Conservation (phyloP, 2,113 vertebrate species). For the Diadophis punctatus region DNA sequence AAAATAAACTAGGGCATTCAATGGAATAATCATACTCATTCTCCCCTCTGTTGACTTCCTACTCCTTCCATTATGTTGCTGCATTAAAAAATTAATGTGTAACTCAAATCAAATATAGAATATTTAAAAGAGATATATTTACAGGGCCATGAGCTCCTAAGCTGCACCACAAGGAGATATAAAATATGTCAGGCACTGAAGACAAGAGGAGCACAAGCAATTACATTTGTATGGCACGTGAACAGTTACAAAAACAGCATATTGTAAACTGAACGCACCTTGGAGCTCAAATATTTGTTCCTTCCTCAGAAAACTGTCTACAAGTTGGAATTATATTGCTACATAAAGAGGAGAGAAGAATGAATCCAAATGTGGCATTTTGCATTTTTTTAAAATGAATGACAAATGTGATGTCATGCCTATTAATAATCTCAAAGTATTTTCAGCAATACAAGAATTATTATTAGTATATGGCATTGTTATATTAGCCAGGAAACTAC, state of each 20-base stretch:
- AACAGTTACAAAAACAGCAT: neutral
- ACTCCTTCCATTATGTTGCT: neutral
- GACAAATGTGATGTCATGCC: fast-evolving
- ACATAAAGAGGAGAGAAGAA: neutral
- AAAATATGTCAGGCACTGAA: neutral
- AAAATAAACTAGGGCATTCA: neutral
- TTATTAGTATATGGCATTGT: neutral
- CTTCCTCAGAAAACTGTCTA: fast-evolving
- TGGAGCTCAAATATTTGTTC: neutral
- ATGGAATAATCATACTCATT: neutral
- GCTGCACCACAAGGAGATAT: neutral
- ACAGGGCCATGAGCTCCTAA: neutral
- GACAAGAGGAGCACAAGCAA: neutral
- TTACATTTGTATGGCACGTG: fast-evolving
- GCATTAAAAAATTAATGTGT: conserved; percentile 15
- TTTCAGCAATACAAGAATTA: neutral
- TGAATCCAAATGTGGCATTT: neutral
- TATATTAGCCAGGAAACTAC: neutral
- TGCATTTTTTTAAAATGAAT: neutral
- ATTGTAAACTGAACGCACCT: neutral
- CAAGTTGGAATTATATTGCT: neutral
- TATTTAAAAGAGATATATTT: conserved; percentile 20
- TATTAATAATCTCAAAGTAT: neutral
- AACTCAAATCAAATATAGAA: conserved; percentile 14
- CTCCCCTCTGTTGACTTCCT: neutral